Evolutionary conservation across 2,888 invertebrate genomes (phyloP), one percentile per base, ranked within the genome.

Genomic region (Tiliacea citrago): DNA sequence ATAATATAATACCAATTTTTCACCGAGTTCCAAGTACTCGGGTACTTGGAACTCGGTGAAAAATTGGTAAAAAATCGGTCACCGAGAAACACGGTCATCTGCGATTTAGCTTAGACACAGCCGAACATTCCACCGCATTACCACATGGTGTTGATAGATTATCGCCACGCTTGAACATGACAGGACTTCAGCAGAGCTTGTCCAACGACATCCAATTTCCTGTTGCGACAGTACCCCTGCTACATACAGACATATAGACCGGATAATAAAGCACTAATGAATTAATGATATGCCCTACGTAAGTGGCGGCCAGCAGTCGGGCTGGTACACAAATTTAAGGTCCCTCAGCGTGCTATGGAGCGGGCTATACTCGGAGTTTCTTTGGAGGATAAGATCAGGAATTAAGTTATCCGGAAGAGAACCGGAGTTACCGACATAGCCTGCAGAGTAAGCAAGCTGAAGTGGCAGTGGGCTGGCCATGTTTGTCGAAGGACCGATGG

Each of bases 151-250:
- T 39, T 55, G 45, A 67, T 18, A 39, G 42, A 61, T 61, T 79
- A 47, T 47, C 39, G 72, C 73, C 29, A 16, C 47, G 10, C 29
- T 47, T 9, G 3, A 29, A 47, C 35, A n/a, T 39, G 60, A 13
- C 51, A 47, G 53, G 47, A 53, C 39, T n/a, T 51, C 29, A 45
- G 45, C 35, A 60, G 21, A 29, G 29, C 39, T 47, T 29, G 18
- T 47, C 42, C n/a, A 29, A 12, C 18, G 29, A 47, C 39, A n/a
- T 73, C 29, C 39, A 53, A 73, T 79, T 76, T 53, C 53, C 73
- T 29, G 18, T 6, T 9, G 12, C 9, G 73, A 73, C 51, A 79
- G n/a, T 4, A 29, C 24, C 7, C 24, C 7, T 6, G 16, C 10
- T 35, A 18, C 13, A n/a, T 10, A 35, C 51, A n/a, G 49, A 29